Evolutionary conservation across 2,797 vertebrate genomes (phyloP).

Genomic region (Falco biarmicus): DNA sequence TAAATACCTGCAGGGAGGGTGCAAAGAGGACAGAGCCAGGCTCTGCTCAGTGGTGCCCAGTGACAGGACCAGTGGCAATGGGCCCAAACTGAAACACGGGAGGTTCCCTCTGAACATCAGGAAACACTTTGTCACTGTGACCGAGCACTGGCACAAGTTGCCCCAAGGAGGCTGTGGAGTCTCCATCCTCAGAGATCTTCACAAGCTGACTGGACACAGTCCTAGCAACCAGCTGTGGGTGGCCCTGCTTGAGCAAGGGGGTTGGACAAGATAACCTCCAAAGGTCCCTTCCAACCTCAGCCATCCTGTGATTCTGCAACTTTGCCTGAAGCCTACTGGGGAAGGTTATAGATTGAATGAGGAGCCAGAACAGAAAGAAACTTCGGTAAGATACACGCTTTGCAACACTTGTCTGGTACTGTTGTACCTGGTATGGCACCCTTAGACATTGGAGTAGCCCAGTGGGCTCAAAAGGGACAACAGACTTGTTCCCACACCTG

Average conservation of each 20-base stretch:
- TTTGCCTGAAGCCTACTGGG: background rate
- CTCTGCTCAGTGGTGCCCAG: background rate
- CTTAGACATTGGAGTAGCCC: background rate
- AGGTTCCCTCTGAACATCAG: background rate
- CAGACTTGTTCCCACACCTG: background rate
- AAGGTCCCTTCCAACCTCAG: background rate
- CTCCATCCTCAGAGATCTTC: background rate
- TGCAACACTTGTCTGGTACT: background rate
- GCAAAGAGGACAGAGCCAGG: background rate
- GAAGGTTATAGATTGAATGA: background rate
- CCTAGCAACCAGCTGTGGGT: background rate
- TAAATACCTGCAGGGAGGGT: background rate
- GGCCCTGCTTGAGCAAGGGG: background rate
- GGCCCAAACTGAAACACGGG: fast-evolving
- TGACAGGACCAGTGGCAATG: background rate
- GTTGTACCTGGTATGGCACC: background rate
- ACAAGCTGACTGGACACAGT: fast-evolving
- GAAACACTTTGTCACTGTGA: background rate
- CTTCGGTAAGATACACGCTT: background rate
- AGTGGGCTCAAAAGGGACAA: background rate
- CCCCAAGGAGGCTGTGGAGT: background rate
- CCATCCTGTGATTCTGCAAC: background rate
- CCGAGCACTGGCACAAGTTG: background rate
- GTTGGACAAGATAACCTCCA: background rate
- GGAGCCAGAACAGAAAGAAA: background rate